A percentile compares a stretch with the other conserved stretches of the same genome.
These are phyloP conservation scores for Autographa gamma DNA, from an alignment of 2,888 invertebrate species.

Conservation along the genomic window DNA sequence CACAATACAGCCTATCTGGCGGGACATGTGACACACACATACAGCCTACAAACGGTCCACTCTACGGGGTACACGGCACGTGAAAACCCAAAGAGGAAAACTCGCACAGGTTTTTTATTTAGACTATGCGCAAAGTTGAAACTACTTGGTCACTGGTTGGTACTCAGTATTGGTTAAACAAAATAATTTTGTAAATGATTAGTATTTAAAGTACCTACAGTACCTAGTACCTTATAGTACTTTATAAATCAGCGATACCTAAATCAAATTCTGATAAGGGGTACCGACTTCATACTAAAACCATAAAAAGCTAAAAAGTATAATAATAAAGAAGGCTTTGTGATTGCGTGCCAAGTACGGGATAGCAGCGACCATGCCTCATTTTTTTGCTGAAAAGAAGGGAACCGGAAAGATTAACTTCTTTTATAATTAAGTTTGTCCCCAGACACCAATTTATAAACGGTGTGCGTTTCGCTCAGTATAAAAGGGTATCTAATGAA, in stretches of 20 bases:
- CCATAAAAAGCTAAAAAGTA: slow-evolving; percentile 56
- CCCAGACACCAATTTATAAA: slow-evolving; percentile 61
- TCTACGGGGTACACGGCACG: slow-evolving; percentile 13
- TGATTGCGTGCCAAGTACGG: slow-evolving; percentile 71
- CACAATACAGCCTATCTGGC: slow-evolving; percentile 46
- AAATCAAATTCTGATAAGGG: slow-evolving; percentile 19
- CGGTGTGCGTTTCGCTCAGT: slow-evolving; percentile 39
- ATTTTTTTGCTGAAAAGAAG: slow-evolving; percentile 61
- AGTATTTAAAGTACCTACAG: not conserved
- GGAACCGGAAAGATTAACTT: slow-evolving; percentile 63
- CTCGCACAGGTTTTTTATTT: slow-evolving; percentile 1
- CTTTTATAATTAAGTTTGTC: slow-evolving; percentile 66
- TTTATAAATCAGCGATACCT: not conserved
- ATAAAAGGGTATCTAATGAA: slow-evolving; percentile 38
- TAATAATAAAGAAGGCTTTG: slow-evolving; percentile 70
- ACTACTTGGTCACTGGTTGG: not conserved
- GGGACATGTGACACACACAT: slow-evolving; percentile 44
- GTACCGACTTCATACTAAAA: slow-evolving; percentile 18
- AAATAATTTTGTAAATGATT: not conserved
- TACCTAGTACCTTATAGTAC: too few species aligned
- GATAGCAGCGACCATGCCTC: slow-evolving; percentile 70
- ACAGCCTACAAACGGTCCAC: slow-evolving; percentile 10
- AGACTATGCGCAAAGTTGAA: not conserved
- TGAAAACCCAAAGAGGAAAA: slow-evolving; percentile 13
- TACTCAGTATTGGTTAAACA: not conserved